phyloP scores from a whole-genome alignment of 2,797 vertebrate species.

The Rachycentron canadum region DNA sequence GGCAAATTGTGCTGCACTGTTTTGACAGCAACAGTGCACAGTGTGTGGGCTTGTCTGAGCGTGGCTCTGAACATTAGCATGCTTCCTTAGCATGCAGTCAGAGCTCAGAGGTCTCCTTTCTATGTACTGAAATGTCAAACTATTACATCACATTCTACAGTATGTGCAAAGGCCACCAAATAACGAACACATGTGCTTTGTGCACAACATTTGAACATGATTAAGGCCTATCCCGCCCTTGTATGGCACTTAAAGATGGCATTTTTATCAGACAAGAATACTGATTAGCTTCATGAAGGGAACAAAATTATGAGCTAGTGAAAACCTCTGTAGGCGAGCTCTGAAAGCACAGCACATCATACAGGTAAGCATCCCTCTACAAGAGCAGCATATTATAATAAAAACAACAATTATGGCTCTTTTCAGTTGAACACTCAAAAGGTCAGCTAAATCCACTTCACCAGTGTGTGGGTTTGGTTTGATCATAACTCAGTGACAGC shows the following conservation, averaged over 20 bases:
- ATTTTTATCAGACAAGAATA: constrained; percentile 19
- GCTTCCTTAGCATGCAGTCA: constrained; percentile 16
- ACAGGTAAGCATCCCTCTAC: not conserved
- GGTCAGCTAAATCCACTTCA: not conserved
- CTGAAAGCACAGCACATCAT: not conserved
- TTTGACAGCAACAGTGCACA: constrained; percentile 36
- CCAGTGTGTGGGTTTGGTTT: not conserved
- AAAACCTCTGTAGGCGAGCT: not conserved
- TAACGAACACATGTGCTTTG: constrained; percentile 33
- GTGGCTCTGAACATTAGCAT: constrained; percentile 17
- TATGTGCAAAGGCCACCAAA: constrained; percentile 13
- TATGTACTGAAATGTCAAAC: not conserved
- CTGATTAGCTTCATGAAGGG: not conserved
- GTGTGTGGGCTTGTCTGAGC: constrained; percentile 12
- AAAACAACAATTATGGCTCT: not conserved
- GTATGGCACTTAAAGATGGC: not conserved
- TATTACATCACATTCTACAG: constrained; percentile 29
- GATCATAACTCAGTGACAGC: not conserved
- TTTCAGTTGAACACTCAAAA: not conserved
- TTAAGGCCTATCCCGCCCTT: constrained; percentile 17
- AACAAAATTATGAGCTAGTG: constrained; percentile 7
- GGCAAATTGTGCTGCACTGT: constrained; percentile 29
- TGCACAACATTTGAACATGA: constrained; percentile 25
- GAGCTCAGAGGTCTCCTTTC: constrained; percentile 9
- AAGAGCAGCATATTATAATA: not conserved